A percentile compares a stretch with the other conserved stretches of the same genome.
phyloP scores from a whole-genome alignment of 2,888 invertebrate species.

The Seira musarum region DNA sequence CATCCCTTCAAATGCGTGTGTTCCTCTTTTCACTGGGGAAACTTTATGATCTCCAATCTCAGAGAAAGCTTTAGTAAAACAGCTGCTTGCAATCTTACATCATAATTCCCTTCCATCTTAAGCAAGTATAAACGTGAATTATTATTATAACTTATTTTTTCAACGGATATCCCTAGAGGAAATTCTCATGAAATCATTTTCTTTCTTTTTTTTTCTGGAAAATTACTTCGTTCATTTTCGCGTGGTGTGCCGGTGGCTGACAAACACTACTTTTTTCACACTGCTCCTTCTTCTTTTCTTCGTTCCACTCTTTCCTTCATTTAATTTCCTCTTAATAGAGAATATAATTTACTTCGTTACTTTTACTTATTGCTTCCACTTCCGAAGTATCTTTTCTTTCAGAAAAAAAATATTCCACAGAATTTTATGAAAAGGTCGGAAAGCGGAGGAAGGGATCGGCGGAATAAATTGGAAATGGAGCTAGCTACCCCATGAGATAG shows the following conservation, averaged over 20 bases:
- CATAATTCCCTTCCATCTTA: constrained; percentile 16
- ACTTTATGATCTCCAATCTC: not conserved
- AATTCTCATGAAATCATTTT: constrained; percentile 35
- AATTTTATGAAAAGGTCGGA: not conserved
- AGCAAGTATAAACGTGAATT: not conserved
- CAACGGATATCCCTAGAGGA: constrained; percentile 37
- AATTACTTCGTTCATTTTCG: constrained; percentile 25
- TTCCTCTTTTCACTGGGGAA: not conserved
- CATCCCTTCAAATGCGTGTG: not conserved
- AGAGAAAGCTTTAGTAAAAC: not conserved
- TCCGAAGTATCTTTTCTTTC: not conserved
- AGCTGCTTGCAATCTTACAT: constrained; percentile 14
- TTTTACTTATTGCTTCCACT: no score
- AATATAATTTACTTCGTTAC: not conserved
- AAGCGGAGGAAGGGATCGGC: no score
- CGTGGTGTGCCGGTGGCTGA: not conserved
- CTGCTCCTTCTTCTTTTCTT: not conserved
- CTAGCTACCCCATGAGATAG: not conserved
- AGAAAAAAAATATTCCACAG: not conserved
- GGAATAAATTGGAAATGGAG: not conserved
- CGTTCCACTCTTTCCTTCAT: not conserved
- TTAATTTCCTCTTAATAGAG: not conserved
- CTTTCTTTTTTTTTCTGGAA: constrained; percentile 8
- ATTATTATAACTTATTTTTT: constrained; percentile 16
- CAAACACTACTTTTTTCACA: not conserved